These are phyloP conservation scores for Fratercula arctica DNA, from an alignment of 2,797 vertebrate species.

Conservation along the genomic window DNA sequence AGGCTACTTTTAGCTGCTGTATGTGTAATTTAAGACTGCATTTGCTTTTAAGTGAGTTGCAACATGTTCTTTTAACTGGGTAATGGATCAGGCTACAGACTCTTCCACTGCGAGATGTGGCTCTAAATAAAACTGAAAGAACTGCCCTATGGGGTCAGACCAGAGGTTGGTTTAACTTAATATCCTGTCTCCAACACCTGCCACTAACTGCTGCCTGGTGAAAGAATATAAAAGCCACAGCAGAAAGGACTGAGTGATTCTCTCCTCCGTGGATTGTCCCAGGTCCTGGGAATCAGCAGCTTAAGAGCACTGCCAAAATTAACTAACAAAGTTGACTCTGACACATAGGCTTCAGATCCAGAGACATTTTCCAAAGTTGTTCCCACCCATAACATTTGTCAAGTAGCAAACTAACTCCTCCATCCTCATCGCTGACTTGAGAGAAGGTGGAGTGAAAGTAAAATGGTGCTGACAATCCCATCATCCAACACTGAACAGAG, in stretches of 20 bases:
- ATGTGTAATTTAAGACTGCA: conserved; percentile 44
- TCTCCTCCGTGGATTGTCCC: not conserved
- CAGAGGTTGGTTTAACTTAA: conserved; percentile 20
- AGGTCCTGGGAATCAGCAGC: not conserved
- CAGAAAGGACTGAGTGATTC: not conserved
- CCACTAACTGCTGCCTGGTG: not conserved
- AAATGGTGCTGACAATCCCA: not conserved
- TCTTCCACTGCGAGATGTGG: not conserved
- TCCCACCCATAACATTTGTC: not conserved
- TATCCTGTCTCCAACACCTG: conserved; percentile 16
- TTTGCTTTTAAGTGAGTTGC: conserved; percentile 58
- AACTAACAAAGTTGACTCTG: not conserved
- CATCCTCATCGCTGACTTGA: not conserved
- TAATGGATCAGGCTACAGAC: not conserved
- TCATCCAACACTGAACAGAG: not conserved
- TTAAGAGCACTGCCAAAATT: conserved; percentile 12
- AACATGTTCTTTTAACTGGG: conserved; percentile 45
- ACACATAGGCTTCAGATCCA: not conserved
- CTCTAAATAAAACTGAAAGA: conserved; percentile 55
- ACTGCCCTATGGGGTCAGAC: conserved; percentile 22
- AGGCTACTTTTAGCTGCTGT: conserved; percentile 34
- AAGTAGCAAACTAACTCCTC: not conserved
- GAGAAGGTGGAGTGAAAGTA: not conserved
- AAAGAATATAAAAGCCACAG: conserved; percentile 15
- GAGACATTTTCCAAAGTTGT: not conserved